A percentile compares a stretch with the other conserved stretches of the same genome.
phyloP scores from a whole-genome alignment of 2,113 vertebrate species.

The Centropristis striata region DNA sequence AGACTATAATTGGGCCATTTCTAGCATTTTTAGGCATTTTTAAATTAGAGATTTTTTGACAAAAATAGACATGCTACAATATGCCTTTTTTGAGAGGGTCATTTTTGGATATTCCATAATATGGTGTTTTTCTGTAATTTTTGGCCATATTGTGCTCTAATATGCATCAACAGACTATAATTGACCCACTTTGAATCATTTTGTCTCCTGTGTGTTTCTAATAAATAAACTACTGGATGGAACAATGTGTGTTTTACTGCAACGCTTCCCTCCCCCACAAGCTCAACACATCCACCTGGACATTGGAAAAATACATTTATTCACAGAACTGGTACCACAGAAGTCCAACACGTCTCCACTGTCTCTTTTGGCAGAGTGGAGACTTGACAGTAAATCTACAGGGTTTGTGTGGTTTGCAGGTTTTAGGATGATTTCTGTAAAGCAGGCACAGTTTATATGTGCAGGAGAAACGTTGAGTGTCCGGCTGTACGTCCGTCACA shows the following conservation, averaged over 20 bases:
- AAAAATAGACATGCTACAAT: too few species aligned
- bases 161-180: too few species aligned
- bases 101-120: too few species aligned
- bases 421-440: neutral
- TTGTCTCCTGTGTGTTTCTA: conserved; percentile 81
- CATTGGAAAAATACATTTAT: conserved; percentile 88
- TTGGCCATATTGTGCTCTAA: too few species aligned
- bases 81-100: too few species aligned
- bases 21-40: too few species aligned
- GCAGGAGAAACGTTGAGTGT: conserved; percentile 33
- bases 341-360: conserved; percentile 57
- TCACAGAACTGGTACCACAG: conserved; percentile 75
- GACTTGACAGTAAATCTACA: neutral
- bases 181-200: neutral
- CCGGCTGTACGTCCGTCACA: neutral
- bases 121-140: too few species aligned
- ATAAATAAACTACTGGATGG: conserved; percentile 85
- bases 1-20: too few species aligned
- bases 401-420: neutral
- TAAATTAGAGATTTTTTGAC: too few species aligned
- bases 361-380: conserved; percentile 63
- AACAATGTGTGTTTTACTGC: neutral
- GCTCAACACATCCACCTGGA: neutral
- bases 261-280: neutral
- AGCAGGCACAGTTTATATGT: conserved; percentile 38